Percentiles rank a stretch among this genome's conserved stretches.
These are phyloP conservation scores for Melierax canorus DNA, from an alignment of 2,113 vertebrate species.

Conservation along the genomic window DNA sequence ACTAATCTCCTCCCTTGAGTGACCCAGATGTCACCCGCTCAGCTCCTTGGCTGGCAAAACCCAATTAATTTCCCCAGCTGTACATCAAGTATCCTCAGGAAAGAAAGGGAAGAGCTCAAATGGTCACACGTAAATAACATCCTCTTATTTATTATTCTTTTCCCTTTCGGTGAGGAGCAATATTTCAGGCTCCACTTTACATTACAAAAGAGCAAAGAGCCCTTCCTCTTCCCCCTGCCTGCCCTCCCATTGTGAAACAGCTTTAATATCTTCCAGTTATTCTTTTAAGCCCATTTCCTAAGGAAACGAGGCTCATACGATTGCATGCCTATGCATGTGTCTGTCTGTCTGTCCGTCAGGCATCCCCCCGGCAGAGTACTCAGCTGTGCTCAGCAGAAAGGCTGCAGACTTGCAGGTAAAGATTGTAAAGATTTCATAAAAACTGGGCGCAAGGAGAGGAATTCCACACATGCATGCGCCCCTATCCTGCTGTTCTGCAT, in stretches of 20 bases:
- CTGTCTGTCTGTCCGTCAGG: not conserved
- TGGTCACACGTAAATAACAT: not conserved
- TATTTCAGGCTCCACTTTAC: not conserved
- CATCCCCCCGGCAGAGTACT: not conserved
- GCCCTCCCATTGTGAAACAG: not conserved
- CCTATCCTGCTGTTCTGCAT: accelerated
- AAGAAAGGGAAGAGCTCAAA: not conserved
- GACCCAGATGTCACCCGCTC: not conserved
- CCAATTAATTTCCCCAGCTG: not conserved
- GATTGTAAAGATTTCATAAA: not conserved
- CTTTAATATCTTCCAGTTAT: not conserved
- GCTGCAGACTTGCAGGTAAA: not conserved
- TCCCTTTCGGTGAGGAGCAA: not conserved
- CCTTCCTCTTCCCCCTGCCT: not conserved
- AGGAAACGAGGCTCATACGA: not conserved
- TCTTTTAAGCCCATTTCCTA: not conserved
- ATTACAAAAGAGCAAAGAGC: not conserved
- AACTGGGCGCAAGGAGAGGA: not conserved
- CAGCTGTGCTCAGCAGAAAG: not conserved
- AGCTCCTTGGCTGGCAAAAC: not conserved
- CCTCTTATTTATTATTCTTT: not conserved
- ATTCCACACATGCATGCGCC: accelerated
- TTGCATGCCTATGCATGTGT: not conserved
- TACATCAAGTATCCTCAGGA: not conserved
- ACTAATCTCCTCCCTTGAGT: not conserved